Conservation (phyloP, 2,888 invertebrate genomes). For the Ceramica pisi region DNA sequence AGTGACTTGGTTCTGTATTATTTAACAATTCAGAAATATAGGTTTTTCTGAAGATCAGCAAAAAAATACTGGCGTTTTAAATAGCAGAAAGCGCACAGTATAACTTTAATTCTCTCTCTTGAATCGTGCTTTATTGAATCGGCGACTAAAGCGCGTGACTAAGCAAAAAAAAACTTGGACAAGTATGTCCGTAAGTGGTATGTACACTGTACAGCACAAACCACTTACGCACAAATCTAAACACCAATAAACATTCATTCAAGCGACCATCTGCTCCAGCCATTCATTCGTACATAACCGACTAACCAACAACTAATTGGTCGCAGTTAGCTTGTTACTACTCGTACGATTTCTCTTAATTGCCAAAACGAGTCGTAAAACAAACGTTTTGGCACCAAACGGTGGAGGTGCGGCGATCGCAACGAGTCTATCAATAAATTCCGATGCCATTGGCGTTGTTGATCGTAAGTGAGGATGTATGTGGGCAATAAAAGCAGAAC, state of each 20-base stretch:
- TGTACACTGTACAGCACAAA: constrained; percentile 11
- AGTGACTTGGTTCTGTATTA: no score
- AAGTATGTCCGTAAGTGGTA: constrained; percentile 4
- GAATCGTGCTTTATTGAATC: background rate
- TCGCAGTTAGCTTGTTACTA: constrained; percentile 47
- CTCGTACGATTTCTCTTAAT: constrained; percentile 56
- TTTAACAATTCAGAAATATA: no score
- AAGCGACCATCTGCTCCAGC: constrained; percentile 19
- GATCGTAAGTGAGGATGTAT: constrained; percentile 58
- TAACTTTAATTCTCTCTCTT: background rate
- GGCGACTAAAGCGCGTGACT: background rate
- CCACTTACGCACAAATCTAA: constrained; percentile 34
- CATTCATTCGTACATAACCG: constrained; percentile 33
- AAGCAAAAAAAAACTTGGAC: constrained; percentile 3
- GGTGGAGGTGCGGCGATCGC: constrained; percentile 30
- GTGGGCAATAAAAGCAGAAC: constrained; percentile 60
- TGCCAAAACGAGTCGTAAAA: constrained; percentile 56
- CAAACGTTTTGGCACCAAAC: constrained; percentile 61
- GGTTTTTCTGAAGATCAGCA: background rate
- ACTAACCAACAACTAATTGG: constrained; percentile 47
- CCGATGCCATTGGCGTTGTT: constrained; percentile 4
- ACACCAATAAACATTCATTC: constrained; percentile 43
- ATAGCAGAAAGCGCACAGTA: background rate
- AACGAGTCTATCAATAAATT: constrained; percentile 47
- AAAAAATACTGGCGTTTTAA: background rate